These are phyloP conservation scores for Calidris pygmaea DNA, from an alignment of 2,113 vertebrate species.

Conservation along the genomic window DNA sequence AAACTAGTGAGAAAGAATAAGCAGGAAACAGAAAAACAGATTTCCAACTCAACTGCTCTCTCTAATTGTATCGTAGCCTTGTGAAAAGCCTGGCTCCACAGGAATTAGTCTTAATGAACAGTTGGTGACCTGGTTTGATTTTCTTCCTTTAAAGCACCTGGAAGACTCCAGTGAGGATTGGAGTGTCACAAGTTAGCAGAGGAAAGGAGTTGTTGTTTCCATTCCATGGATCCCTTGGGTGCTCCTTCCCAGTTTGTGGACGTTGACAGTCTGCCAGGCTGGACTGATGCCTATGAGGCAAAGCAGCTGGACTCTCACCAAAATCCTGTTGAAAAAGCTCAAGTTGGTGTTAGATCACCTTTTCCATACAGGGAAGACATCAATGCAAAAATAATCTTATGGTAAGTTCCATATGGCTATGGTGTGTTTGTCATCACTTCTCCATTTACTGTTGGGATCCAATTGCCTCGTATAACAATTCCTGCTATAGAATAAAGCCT, in stretches of 20 bases:
- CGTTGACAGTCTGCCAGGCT: constrained; percentile 82
- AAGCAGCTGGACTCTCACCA: constrained; percentile 53
- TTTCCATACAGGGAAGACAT: constrained; percentile 88
- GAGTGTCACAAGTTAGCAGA: constrained; percentile 32
- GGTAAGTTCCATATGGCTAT: constrained; percentile 75
- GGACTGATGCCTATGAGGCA: constrained; percentile 76
- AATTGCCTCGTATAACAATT: neutral
- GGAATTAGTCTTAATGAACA: neutral
- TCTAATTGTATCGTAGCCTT: neutral
- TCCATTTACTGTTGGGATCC: neutral
- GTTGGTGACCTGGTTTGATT: neutral
- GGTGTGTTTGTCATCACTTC: neutral
- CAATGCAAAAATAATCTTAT: constrained; percentile 90
- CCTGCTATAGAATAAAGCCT: neutral
- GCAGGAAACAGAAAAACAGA: too few relatives aligned
- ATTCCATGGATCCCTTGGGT: constrained; percentile 94
- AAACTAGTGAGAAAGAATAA: neutral
- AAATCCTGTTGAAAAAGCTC: constrained; percentile 46
- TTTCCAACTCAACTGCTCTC: too few relatives aligned
- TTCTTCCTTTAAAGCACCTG: constrained; percentile 48
- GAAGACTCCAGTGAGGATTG: constrained; percentile 53
- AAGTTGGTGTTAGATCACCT: constrained; percentile 78
- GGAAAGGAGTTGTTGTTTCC: neutral
- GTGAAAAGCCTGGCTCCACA: neutral
- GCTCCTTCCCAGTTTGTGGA: constrained; percentile 94